Percentiles rank a stretch among this genome's conserved stretches.
These are phyloP conservation scores for Hyphantria cunea DNA, from an alignment of 1,140 invertebrate genomes.

Conservation along the genomic window DNA sequence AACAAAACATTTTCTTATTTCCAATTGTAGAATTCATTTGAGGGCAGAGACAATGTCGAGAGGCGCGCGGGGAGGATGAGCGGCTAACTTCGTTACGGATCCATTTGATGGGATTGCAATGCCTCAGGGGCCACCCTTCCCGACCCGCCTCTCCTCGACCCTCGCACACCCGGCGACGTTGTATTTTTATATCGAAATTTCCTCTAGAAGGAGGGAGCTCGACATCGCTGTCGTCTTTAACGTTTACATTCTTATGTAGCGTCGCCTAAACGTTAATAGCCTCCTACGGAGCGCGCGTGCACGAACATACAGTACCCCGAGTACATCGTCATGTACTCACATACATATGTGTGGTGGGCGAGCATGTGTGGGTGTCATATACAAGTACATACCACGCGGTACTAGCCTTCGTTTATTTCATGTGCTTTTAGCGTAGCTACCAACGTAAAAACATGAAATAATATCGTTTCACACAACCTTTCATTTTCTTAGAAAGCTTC, in stretches of 20 bases:
- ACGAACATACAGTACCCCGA: constrained; percentile 33
- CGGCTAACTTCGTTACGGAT: constrained; percentile 80
- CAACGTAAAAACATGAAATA: constrained; percentile 64
- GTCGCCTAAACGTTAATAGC: constrained; percentile 76
- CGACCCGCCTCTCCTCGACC: constrained; percentile 50
- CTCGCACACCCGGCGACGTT: constrained; percentile 55
- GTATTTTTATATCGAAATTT: constrained; percentile 69
- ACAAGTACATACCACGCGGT: constrained; percentile 25
- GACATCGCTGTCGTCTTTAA: constrained; percentile 67
- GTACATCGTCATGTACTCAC: constrained; percentile 5
- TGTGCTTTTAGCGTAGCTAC: constrained; percentile 64
- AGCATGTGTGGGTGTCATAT: constrained; percentile 1
- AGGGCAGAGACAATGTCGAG: constrained; percentile 80
- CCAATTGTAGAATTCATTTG: constrained; percentile 81
- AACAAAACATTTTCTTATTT: constrained; percentile 81
- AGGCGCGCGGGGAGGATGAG: constrained; percentile 71
- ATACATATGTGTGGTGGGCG: neutral
- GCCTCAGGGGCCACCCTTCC: constrained; percentile 59
- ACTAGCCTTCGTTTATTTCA: constrained; percentile 47
- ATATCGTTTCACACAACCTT: constrained; percentile 65
- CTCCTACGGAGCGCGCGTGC: constrained; percentile 58
- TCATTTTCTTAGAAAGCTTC: constrained; percentile 60
- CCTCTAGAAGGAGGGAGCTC: constrained; percentile 60
- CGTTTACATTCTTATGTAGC: constrained; percentile 77
- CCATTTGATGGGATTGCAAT: constrained; percentile 82